Conservation (phyloP, 2,113 vertebrate genomes). For the Amblyopsis rosae region DNA sequence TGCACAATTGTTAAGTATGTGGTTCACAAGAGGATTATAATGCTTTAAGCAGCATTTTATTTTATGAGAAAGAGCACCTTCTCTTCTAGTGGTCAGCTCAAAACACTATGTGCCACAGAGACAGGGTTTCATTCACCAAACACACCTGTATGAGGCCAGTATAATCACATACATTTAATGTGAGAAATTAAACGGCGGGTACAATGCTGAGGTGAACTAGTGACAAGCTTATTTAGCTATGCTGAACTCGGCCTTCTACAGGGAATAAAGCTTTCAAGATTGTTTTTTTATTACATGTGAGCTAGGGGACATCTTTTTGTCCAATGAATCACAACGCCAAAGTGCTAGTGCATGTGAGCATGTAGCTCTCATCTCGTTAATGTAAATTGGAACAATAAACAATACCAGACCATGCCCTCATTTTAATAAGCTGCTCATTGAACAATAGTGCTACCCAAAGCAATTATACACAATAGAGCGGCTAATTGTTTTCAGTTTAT, state of each 20-base stretch:
- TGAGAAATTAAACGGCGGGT: slow-evolving; percentile 29
- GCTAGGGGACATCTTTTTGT: slow-evolving; percentile 23
- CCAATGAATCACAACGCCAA: slow-evolving; percentile 35
- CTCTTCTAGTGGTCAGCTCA: too few species aligned
- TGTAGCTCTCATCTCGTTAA: slow-evolving; percentile 27
- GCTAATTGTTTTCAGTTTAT: slow-evolving; percentile 48
- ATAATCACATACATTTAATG: slow-evolving; percentile 16
- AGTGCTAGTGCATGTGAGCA: slow-evolving; percentile 25
- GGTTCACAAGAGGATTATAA: too few species aligned
- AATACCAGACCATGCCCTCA: slow-evolving; percentile 28
- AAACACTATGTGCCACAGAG: slow-evolving; percentile 11
- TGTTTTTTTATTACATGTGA: slow-evolving; percentile 44
- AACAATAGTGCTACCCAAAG: slow-evolving; percentile 22
- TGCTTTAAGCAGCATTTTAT: too few species aligned
- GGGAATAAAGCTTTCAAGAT: slow-evolving; percentile 31
- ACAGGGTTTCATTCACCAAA: slow-evolving; percentile 11
- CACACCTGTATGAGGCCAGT: slow-evolving; percentile 6
- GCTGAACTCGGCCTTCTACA: slow-evolving; percentile 24
- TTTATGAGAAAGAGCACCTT: too few species aligned
- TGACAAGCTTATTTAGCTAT: not conserved
- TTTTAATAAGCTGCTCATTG: slow-evolving; percentile 33
- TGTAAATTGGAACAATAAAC: slow-evolving; percentile 54
- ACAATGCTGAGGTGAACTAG: slow-evolving; percentile 22
- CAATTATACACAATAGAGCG: slow-evolving; percentile 43
- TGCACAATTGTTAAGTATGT: too few species aligned